Base-by-base conservation (phyloP, 2,797 vertebrate genomes). In the Peromyscus nudipes region DNA sequence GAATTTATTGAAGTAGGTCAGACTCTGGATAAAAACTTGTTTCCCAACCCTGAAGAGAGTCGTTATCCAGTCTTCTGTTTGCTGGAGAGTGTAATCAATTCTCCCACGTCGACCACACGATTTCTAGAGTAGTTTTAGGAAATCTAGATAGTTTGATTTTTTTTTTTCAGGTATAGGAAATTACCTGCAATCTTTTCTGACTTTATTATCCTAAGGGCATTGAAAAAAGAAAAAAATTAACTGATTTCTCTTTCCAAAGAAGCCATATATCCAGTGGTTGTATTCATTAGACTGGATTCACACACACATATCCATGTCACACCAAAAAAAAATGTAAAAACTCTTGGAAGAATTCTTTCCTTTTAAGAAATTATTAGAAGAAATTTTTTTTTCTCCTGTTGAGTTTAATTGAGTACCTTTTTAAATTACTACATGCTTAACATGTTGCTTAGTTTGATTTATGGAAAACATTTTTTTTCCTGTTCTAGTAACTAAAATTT, bases 1-100 rank as follows among this genome's bases (percentile, higher is more conserved):
- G 96, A 94, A 96, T 98, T 96, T 98, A 98, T 96, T 97, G 95
- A 98, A 98, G 93, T 97, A 97, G 97, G 97, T 98, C 97, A 97
- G 96, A 95, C 31, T 97, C 88, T 95, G 83, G 96, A 75, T 92
- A 96, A 96, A 92, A 82, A 95, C 19, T 97, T 91, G 96, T 93
- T 96, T 98, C 95, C 71, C 93, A 83, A 25, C 96, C 96, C 97
- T 98, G 89, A 98, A 96, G 80, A 75, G 76, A 97, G 80, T 96
- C 93, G 2, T 96, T 97, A 97, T 76, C 17, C 75, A 94, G 93
- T 97, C 37, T 55, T 93, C 80, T 94, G 27, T 97, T 97, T 96
- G 95, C 96, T 95, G 93, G 94, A 95, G 94, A 95, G 89, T 77
- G 93, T 92, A 91, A 83, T 97, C 97, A 98, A 97, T 97, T 95